Evolutionary conservation across 1,140 invertebrate species (phyloP), one percentile per base, ranked within the genome.

Genomic region (Nasonia giraulti): DNA sequence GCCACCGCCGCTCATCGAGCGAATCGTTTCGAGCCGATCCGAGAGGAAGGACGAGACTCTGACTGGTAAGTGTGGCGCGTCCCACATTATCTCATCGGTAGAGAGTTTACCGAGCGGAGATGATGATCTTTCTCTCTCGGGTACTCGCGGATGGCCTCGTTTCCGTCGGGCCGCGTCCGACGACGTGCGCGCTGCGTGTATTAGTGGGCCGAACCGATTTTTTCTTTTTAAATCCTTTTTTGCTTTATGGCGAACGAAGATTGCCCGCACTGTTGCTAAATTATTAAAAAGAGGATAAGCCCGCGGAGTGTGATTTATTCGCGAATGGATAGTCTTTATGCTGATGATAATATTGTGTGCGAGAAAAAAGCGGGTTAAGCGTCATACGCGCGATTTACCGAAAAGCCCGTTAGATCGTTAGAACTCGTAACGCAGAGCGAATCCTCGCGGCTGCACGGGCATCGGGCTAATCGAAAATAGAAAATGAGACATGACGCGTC

Each of bases 21-120:
- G 79, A 0, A 17, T 10, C 11, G 23, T 2, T 12, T 33, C 55
- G 5, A 4, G 27, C 37, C 68, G 85, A 69, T 85, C 82, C 82
- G 91, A 92, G 55, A 91, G 89, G 86, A 93, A 92, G 85, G 92
- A 92, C 76, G 92, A 93, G 40, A 90, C 91, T 88, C 79, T 92
- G 85, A 93, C 91, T 31, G 92, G 91, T 93, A 93, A 83, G 80
- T 78, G 74, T 80, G 75, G 23, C 74, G 82, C 40, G 62, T 31
- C 23, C 55, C n/a, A 68, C 71, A 82, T 75, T 82, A 74, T 37
- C 37, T 74, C 37, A 37, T 74, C 73, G 33, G 11, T 2, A 37
- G 73, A 74, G 37, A 74, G 17, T 37, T 62, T 62, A 62, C 55
- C 55, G 55, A 62, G 55, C 55, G 55, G 55, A 62, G 55, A 62